Base-by-base conservation (phyloP, 2,113 vertebrate species). In the Syngnathus floridae region DNA sequence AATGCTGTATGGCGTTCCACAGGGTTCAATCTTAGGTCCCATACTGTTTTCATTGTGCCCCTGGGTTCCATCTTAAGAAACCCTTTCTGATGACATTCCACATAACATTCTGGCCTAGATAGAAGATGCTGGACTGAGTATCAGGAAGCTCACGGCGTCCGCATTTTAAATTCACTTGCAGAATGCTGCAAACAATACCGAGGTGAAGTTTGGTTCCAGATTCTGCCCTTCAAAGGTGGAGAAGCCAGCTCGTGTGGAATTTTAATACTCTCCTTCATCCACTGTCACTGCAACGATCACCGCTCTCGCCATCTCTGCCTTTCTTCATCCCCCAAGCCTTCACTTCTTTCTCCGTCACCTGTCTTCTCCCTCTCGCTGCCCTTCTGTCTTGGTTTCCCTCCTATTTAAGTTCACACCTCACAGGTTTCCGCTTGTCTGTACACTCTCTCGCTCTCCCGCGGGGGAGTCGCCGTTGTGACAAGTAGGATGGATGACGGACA, bases 401-500 rank as follows among this genome's bases (percentile, higher is more conserved):
- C 80, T 22, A 61, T 86, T 81, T 71, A 69, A 77, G 74, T 83
- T 89, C 83, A 86, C 78, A 82, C 85, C 84, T 87, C 82, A 82
- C 75, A 80, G 78, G 77, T 84, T 87, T 75, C 72, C 49, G 60
- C 77, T 83, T 73, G 76, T 77, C 80, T 67, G 60, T 82, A 66
- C 67, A 66, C 76, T 77, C 75, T 21, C 65, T 62, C 64, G 66
- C 66, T 64, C 71, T 82, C 81, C 84, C 80, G 82, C 58, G 3
- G 66, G 80, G 79, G 80, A 70, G 67, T 73, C 76, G 67, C 66
- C 7, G 49, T 63, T 73, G 83, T 88, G 88, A 89, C 86, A 84
- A 83, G 64, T 76, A 60, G 75, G 76, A 74, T 68, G 66, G 77
- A 82, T 89, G 91, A 91, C 85, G 65, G 89, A 87, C 87, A 85